Percentiles rank a stretch among this genome's conserved stretches.
Evolutionary conservation across 2,888 invertebrate species (phyloP).

Genomic region (Gymnosoma rotundatum): DNA sequence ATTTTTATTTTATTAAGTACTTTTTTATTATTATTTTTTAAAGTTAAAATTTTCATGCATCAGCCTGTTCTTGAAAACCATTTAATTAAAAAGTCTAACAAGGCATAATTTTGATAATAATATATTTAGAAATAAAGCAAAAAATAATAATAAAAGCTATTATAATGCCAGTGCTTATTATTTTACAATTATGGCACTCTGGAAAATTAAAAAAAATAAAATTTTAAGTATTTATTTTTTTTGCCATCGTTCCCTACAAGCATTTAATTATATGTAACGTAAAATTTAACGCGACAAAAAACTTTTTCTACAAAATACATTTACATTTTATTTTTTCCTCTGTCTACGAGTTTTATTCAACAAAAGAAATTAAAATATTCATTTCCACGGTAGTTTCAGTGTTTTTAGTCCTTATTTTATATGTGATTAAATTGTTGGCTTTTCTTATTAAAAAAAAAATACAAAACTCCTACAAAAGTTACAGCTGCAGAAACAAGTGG

Average conservation of each 20-base stretch:
- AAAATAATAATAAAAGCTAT: background rate
- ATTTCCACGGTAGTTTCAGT: background rate
- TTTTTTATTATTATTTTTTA: too few relatives aligned
- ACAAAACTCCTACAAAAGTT: background rate
- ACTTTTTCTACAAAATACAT: background rate
- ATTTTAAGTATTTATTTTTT: background rate
- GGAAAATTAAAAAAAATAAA: constrained; percentile 5
- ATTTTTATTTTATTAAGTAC: too few relatives aligned
- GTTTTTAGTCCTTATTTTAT: background rate
- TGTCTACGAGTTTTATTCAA: constrained; percentile 6
- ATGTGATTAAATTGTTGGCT: constrained; percentile 43
- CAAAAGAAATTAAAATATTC: constrained; percentile 26
- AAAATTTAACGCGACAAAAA: background rate
- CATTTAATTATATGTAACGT: constrained; percentile 3
- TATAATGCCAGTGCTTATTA: background rate
- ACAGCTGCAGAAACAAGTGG: constrained; percentile 6
- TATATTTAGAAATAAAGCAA: background rate
- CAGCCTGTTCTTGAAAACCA: too few relatives aligned
- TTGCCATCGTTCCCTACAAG: background rate
- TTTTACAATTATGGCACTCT: constrained; percentile 1
- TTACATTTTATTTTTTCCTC: constrained; percentile 4
- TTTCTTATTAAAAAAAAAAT: constrained; percentile 21
- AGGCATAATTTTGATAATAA: constrained; percentile 64
- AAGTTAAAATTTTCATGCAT: too few relatives aligned
- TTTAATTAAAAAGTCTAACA: constrained; percentile 4